phyloP scores from a whole-genome alignment of 2,888 invertebrate species.

The Apodemia duryi region DNA sequence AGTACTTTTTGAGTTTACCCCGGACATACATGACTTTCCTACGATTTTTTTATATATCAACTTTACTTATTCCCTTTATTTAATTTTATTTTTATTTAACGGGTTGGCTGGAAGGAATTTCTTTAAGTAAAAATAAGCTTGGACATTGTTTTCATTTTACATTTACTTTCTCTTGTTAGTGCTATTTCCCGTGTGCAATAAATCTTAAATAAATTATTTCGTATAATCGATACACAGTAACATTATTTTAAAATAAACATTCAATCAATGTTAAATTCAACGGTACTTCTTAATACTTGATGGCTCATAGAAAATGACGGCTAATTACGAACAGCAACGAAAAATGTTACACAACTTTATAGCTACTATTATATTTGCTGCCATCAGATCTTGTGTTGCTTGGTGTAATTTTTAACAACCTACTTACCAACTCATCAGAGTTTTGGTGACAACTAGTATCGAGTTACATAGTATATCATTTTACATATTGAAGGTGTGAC shows the following conservation, averaged over 20 bases:
- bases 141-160: no score
- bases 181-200: no score
- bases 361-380: neutral
- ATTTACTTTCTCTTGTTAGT: no score
- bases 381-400: neutral
- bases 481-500: constrained; percentile 43
- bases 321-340: neutral
- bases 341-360: neutral
- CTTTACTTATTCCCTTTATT: no score
- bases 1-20: no score
- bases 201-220: no score
- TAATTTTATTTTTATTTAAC: no score
- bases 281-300: constrained; percentile 1
- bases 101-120: no score
- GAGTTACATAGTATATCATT: constrained; percentile 37
- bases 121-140: no score
- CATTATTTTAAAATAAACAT: neutral
- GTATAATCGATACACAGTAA: neutral
- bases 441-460: constrained; percentile 34
- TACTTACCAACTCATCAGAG: constrained; percentile 31
- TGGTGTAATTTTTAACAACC: constrained; percentile 20
- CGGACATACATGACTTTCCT: no score
- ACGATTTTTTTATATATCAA: no score
- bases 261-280: constrained; percentile 1
- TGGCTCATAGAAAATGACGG: constrained; percentile 3